Base-by-base conservation (phyloP, 2,113 vertebrate species). In the Pica pica region DNA sequence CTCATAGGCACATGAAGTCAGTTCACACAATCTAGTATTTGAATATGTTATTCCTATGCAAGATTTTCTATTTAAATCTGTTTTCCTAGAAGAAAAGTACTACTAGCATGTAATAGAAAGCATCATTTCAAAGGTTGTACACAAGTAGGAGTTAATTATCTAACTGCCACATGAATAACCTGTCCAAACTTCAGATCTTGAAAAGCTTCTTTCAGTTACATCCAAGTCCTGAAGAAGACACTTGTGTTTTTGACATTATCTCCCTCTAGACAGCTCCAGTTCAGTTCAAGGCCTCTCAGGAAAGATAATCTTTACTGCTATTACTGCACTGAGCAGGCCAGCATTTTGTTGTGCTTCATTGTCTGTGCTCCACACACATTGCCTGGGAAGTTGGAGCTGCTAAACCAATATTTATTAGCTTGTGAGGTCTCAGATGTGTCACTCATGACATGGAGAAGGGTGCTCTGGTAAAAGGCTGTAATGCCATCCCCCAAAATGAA, bases 291-390 rank as follows among this genome's bases (percentile, higher is more conserved):
- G 13, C 7, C 39, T 61, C 68, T 59, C 24, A 53, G 59, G 53
- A 92, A 46, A 56, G 39, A 13, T 20, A 60, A 7, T 41, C 23
- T 42, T 87, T 81, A 37, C 50, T 42, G 30, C 7, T 4, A 49
- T 68, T 76, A 20, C 28, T 64, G 31, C 2, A 4, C 2, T 0
- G 0, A 90, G 24, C 12, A 64, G 20, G 21, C 24, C 74, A 75
- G 9, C 10, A 9, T 60, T 93, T 82, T 56, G 17, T 31, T 57
- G 18, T 76, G 16, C 39, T 76, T 87, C 41, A 52, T 20, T 68
- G 42, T 41, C 44, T 79, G n/a, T 87, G 61, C n/a, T 91, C 15
- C 53, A 64, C 57, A 68, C 28, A 49, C 15, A 5, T 82, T 79
- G 9, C 19, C 52, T 60, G 35, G 39, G 20, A 82, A 64, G 15